These are phyloP conservation scores for Adela reaumurella DNA, from an alignment of 2,888 invertebrate genomes.

Conservation along the genomic window DNA sequence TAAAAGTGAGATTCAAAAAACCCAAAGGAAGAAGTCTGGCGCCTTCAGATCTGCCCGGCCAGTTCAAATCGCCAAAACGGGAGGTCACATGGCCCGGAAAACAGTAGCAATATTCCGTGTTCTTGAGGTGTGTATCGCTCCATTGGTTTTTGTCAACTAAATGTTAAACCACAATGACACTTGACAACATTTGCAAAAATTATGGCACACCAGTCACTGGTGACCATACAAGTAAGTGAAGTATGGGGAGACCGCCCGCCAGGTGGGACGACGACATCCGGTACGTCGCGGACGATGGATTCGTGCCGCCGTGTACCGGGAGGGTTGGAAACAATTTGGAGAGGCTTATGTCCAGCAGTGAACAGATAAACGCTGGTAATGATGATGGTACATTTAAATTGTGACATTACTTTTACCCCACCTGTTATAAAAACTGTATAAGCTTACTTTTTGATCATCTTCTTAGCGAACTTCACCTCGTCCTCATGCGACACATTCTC, in stretches of 20 bases:
- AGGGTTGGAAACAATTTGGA: too few species aligned
- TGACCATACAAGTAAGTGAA: too few species aligned
- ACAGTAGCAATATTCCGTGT: slow-evolving; percentile 4
- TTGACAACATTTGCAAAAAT: not conserved
- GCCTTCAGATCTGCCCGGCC: slow-evolving; percentile 1
- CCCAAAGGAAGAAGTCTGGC: slow-evolving; percentile 1
- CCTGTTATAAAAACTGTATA: not conserved
- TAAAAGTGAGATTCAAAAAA: slow-evolving; percentile 1
- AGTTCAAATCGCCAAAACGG: slow-evolving; percentile 5
- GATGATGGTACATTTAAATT: not conserved
- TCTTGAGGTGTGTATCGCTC: slow-evolving; percentile 8
- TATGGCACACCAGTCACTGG: too few species aligned
- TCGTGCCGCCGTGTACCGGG: too few species aligned
- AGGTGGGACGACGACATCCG: too few species aligned
- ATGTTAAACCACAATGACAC: not conserved
- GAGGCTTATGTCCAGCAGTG: too few species aligned
- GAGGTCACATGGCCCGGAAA: slow-evolving; percentile 9
- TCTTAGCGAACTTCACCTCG: too few species aligned
- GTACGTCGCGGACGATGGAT: too few species aligned
- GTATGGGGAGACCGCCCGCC: too few species aligned
- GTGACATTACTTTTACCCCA: slow-evolving; percentile 1
- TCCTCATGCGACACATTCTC: too few species aligned
- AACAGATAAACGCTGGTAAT: not conserved
- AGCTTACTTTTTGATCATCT: too few species aligned
- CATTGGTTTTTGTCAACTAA: slow-evolving; percentile 8